Evolutionary conservation across 2,888 invertebrate genomes (phyloP).

Genomic region (Kuschelorhynchus macadamiae): DNA sequence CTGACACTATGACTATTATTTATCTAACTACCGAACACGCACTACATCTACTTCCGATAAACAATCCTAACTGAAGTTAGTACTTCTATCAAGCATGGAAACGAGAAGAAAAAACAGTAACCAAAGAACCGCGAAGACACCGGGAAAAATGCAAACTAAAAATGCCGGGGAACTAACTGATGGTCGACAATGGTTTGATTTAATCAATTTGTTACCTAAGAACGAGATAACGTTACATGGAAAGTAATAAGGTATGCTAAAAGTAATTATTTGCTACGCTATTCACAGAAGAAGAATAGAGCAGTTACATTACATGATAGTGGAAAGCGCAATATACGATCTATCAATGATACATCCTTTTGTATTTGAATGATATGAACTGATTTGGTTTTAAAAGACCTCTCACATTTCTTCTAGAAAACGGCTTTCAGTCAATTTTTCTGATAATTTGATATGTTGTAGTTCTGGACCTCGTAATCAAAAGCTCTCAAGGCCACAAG

Average conservation of each 20-base stretch:
- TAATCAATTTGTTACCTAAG: conserved; percentile 36
- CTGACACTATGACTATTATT: no score
- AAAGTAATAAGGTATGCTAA: conserved; percentile 32
- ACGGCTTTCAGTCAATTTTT: no score
- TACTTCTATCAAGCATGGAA: not conserved
- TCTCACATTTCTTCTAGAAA: no score
- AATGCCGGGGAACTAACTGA: conserved; percentile 17
- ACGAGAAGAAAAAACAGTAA: conserved; percentile 9
- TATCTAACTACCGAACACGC: no score
- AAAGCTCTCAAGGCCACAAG: no score
- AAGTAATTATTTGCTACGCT: conserved; percentile 28
- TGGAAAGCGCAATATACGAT: no score
- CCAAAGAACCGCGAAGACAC: conserved; percentile 18
- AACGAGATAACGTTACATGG: conserved; percentile 30
- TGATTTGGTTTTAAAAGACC: no score
- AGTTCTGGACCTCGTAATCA: no score
- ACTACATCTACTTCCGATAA: no score
- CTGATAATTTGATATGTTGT: no score
- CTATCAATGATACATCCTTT: no score
- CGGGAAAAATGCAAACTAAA: conserved; percentile 28
- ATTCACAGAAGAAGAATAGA: conserved; percentile 21
- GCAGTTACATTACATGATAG: not conserved
- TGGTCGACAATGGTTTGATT: conserved; percentile 24
- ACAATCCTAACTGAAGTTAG: conserved; percentile 5
- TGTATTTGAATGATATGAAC: no score